Conservation (phyloP, 2,797 vertebrate species). For the Coreius guichenoti region DNA sequence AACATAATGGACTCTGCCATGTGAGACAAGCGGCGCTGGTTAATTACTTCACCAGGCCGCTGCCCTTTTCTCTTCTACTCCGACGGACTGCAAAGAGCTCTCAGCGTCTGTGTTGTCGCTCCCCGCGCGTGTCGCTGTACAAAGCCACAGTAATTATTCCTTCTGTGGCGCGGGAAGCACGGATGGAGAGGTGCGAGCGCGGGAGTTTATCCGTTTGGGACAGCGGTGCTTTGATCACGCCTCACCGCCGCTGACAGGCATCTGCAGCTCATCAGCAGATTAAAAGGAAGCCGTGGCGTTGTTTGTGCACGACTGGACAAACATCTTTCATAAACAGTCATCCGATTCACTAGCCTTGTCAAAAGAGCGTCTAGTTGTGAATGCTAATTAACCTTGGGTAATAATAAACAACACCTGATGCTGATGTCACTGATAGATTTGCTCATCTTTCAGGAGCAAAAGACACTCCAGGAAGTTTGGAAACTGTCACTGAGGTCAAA, state of each 20-base stretch:
- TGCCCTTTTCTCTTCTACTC: slow-evolving; percentile 78
- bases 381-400: slow-evolving; percentile 12
- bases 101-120: slow-evolving; percentile 39
- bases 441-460: not conserved
- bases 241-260: slow-evolving; percentile 68
- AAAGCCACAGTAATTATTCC: slow-evolving; percentile 60
- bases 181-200: slow-evolving; percentile 58
- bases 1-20: slow-evolving; percentile 81
- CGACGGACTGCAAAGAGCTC: slow-evolving; percentile 68
- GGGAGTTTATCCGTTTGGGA: slow-evolving; percentile 64
- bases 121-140: not conserved
- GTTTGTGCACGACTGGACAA: not conserved
- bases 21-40: slow-evolving; percentile 80
- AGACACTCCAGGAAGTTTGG: not conserved
- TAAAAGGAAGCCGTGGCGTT: slow-evolving; percentile 61
- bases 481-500: not conserved
- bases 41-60: slow-evolving; percentile 79
- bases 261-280: slow-evolving; percentile 71
- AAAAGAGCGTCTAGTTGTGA: slow-evolving; percentile 1
- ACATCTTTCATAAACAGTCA: slow-evolving; percentile 17
- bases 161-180: slow-evolving; percentile 61
- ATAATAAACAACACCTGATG: slow-evolving; percentile 14
- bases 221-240: slow-evolving; percentile 74
- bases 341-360: not conserved
- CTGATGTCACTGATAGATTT: not conserved